Evolutionary conservation across 2,113 vertebrate species (phyloP), one percentile per base, ranked within the genome.

Genomic region (Gasterosteus aculeatus): DNA sequence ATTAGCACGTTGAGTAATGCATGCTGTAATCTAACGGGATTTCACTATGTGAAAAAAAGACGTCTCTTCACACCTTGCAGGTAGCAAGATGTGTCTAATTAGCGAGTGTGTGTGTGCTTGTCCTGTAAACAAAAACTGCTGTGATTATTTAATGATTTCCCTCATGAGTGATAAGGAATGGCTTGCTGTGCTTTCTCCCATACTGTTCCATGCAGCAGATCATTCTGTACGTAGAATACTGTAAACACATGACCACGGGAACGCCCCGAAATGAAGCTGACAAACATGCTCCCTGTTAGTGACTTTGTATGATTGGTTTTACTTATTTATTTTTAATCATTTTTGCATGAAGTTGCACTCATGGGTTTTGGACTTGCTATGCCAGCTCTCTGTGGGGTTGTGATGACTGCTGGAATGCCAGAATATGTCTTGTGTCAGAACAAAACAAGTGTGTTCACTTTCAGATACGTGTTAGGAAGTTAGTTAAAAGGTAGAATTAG

Each of bases 1-100:
- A 86, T 92, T 92, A 91, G 90, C 92, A 92, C 91, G 82, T 92
- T 92, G 91, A 93, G 81, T 88, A 90, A 90, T 93, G 94, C 94
- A 95, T 94, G 94, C 92, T 93, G 87, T 93, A 88, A 88, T 87
- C 87, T 81, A 90, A 81, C 89, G 88, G 87, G 88, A 91, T 93
- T 92, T 94, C 93, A 93, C 92, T 88, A 84, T 92, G 93, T 94
- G 93, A 91, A 93, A 80, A 75, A 82, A 72, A 83, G 78, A 69
- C 47, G 26, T 84, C 81, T 90, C 85, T 62, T 87, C 84, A 75
- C 91, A 88, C 79, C 90, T 92, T 90, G 86, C 91, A 83, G 79
- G 84, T 87, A 83, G 89, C 90, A 88, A 91, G 88, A 85, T 83
- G 90, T 92, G 88, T 91, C 84, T 85, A 91, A 87, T 89, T 91